Evolutionary conservation across 2,888 invertebrate genomes (phyloP).

Genomic region (Mantis religiosa): DNA sequence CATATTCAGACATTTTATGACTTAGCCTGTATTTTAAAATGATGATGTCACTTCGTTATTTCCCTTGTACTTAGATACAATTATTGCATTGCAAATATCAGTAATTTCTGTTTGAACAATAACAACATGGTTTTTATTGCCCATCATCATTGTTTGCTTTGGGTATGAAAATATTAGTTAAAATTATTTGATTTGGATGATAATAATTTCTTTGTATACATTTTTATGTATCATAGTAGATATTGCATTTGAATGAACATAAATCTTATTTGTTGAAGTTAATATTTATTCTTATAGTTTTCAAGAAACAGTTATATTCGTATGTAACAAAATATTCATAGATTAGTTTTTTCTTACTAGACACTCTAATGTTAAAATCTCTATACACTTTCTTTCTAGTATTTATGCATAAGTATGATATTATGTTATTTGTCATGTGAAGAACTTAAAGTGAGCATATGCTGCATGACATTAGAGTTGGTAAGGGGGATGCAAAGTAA

Average conservation of each 20-base stretch:
- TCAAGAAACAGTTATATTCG: neutral
- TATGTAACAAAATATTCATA: neutral
- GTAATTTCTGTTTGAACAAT: neutral
- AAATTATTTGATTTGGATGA: neutral
- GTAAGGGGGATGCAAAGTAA: neutral
- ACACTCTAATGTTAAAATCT: neutral
- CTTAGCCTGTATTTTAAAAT: constrained; percentile 12
- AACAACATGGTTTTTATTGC: neutral
- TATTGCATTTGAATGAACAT: neutral
- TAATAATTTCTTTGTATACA: neutral
- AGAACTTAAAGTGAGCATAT: neutral
- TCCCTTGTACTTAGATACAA: neutral
- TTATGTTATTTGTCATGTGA: neutral
- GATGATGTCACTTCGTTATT: constrained; percentile 25
- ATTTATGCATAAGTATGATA: neutral
- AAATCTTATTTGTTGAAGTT: neutral
- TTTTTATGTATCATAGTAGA: neutral
- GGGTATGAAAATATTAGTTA: neutral
- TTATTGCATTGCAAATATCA: neutral
- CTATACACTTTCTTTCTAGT: neutral
- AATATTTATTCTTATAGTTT: neutral
- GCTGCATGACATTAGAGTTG: neutral
- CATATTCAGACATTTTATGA: neutral
- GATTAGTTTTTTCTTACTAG: neutral
- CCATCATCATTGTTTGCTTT: neutral